Percentiles rank a stretch among this genome's conserved stretches.
Evolutionary conservation across 2,113 vertebrate species (phyloP).

Genomic region (Typhlomys cinereus): DNA sequence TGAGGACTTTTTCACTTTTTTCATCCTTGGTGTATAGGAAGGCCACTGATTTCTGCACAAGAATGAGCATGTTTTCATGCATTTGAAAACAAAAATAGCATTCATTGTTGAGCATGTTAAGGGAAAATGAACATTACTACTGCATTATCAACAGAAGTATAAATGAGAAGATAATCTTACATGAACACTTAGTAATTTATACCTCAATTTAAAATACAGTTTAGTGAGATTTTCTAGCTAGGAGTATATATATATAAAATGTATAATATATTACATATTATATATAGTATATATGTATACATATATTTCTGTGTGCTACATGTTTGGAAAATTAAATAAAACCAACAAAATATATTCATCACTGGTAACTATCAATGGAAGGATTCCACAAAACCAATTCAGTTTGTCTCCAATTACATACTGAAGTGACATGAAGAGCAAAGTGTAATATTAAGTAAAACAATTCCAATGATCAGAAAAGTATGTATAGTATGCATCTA

Average conservation of each 20-base stretch:
- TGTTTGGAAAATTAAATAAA: conserved; percentile 1
- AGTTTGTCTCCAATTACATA: background rate
- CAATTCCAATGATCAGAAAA: background rate
- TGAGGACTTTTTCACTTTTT: no score
- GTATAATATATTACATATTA: background rate
- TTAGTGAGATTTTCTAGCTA: background rate
- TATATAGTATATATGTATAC: background rate
- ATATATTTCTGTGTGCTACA: no score
- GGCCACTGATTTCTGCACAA: no score
- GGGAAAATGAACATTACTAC: background rate
- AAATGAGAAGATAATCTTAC: background rate
- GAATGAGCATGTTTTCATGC: background rate
- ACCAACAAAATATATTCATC: background rate
- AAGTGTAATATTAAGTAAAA: background rate
- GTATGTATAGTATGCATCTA: background rate
- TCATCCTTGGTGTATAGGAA: no score
- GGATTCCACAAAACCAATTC: background rate
- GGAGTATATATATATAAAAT: background rate
- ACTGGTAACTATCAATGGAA: background rate
- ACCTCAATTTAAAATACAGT: background rate
- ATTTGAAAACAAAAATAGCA: background rate
- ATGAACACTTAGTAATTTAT: background rate
- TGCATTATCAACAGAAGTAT: background rate
- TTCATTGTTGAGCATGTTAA: background rate
- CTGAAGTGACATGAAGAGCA: background rate